These are phyloP conservation scores for Sitodiplosis mosellana DNA, from an alignment of 1,140 invertebrate species.

Conservation along the genomic window DNA sequence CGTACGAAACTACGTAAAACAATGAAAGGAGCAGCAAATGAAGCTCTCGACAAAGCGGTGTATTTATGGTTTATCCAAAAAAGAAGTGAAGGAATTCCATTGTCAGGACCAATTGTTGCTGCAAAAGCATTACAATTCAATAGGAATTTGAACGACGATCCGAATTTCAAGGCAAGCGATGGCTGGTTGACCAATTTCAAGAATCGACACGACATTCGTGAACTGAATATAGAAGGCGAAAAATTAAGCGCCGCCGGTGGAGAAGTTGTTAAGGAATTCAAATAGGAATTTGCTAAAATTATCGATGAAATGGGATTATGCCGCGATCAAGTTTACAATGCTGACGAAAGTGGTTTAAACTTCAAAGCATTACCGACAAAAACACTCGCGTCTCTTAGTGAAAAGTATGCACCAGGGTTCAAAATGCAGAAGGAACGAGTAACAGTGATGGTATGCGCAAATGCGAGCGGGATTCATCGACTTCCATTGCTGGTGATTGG, in stretches of 20 bases:
- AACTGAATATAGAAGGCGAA: constrained; percentile 7
- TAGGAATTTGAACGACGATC: too few species aligned
- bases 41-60: too few species aligned
- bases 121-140: too few species aligned
- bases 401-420: constrained; percentile 11
- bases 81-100: too few species aligned
- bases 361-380: constrained; percentile 18
- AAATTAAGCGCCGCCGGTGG: constrained; percentile 5
- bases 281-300: too few species aligned
- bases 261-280: not conserved
- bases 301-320: constrained; percentile 2
- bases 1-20: too few species aligned
- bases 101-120: too few species aligned
- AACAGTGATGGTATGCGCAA: constrained; percentile 18
- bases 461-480: constrained; percentile 15
- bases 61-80: too few species aligned
- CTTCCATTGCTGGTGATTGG: constrained; percentile 15
- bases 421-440: constrained; percentile 16
- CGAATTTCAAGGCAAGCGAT: not conserved
- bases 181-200: constrained; percentile 7
- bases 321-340: constrained; percentile 16
- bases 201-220: constrained; percentile 8
- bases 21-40: too few species aligned
- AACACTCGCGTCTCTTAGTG: constrained; percentile 12
- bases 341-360: constrained; percentile 18